phyloP scores from a whole-genome alignment of 1,140 invertebrate species.

The Scaptomyza montana region DNA sequence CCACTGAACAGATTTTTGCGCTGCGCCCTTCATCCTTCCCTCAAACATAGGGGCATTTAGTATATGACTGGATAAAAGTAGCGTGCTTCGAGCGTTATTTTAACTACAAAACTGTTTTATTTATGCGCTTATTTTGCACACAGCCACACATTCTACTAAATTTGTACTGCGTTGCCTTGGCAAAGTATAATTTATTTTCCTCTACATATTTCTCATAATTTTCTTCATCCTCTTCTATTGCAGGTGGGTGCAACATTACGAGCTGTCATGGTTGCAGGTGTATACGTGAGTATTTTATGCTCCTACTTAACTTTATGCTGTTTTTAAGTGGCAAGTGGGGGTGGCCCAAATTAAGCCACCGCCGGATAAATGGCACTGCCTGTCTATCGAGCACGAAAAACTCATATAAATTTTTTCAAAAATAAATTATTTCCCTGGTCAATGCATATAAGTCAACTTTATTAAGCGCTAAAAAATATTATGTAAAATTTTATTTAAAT shows the following conservation, averaged over 20 bases:
- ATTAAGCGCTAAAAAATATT: too few species aligned
- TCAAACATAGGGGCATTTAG: too few species aligned
- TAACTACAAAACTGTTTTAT: slow-evolving; percentile 65
- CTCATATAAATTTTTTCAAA: background rate
- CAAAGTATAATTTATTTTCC: slow-evolving; percentile 32
- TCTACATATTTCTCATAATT: background rate
- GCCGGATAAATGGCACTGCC: background rate
- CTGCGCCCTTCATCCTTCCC: background rate
- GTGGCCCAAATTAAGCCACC: slow-evolving; percentile 1
- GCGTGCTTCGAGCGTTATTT: slow-evolving; percentile 41
- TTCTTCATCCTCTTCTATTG: background rate
- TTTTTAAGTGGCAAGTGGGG: background rate
- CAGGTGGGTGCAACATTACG: slow-evolving; percentile 19
- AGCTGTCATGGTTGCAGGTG: background rate
- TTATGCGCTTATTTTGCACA: slow-evolving; percentile 63
- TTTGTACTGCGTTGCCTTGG: slow-evolving; percentile 10
- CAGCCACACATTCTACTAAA: background rate
- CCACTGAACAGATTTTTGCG: slow-evolving; percentile 68
- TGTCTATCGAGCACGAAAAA: background rate
- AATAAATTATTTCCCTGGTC: background rate
- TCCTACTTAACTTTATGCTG: background rate
- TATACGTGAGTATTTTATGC: slow-evolving; percentile 2
- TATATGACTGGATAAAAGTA: slow-evolving; percentile 18
- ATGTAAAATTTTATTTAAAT: too few species aligned
- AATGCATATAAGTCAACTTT: background rate